These are phyloP conservation scores for Empidonax alnorum DNA, from an alignment of 2,113 vertebrate species.

Conservation along the genomic window DNA sequence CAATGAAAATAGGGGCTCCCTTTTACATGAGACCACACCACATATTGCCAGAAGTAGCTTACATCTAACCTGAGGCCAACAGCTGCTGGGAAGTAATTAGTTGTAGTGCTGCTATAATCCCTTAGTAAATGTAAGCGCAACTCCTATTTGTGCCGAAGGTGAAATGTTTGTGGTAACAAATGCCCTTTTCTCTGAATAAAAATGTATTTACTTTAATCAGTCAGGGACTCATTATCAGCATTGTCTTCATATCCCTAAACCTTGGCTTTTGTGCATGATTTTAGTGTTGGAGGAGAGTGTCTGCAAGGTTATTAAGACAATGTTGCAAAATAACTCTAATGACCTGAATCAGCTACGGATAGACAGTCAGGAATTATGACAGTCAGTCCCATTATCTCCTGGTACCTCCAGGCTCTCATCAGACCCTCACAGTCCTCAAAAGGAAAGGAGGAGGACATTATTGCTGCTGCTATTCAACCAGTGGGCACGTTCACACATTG, in stretches of 20 bases:
- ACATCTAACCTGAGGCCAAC: conserved; percentile 73
- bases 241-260: conserved; percentile 74
- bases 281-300: background rate
- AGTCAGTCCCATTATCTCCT: background rate
- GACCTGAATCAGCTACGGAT: conserved; percentile 53
- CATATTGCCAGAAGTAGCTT: conserved; percentile 59
- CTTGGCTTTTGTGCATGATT: conserved; percentile 57
- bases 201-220: conserved; percentile 82
- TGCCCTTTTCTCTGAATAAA: conserved; percentile 76
- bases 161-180: conserved; percentile 79
- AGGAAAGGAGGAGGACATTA: background rate
- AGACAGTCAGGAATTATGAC: background rate
- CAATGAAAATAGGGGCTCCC: background rate
- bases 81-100: conserved; percentile 82
- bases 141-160: conserved; percentile 75
- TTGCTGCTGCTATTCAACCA: background rate
- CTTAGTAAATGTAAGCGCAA: conserved; percentile 72
- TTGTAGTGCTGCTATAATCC: conserved; percentile 70
- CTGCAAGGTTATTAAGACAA: conserved; percentile 69
- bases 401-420: background rate
- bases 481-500: fast-evolving
- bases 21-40: conserved; percentile 59
- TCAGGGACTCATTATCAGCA: conserved; percentile 78
- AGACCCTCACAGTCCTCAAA: background rate
- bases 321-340: conserved; percentile 66